A percentile compares a stretch with the other conserved stretches of the same genome.
Conservation (phyloP, 2,888 invertebrate genomes). For the Chrysomela aeneicollis region DNA sequence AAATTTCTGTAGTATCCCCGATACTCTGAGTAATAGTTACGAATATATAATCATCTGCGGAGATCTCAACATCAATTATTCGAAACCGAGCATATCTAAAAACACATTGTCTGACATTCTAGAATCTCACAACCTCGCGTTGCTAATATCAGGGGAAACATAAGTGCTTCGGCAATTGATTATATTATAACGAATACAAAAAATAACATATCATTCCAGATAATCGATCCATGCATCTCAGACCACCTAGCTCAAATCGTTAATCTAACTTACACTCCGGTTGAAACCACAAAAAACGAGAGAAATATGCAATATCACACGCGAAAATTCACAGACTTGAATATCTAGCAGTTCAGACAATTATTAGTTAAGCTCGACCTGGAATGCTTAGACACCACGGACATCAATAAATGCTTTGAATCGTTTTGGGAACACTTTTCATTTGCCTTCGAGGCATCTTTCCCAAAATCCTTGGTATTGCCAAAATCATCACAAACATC, state of each 20-base stretch:
- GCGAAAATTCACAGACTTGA: conserved; percentile 5
- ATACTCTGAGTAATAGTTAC: no score
- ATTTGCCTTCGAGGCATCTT: conserved; percentile 6
- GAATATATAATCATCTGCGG: no score
- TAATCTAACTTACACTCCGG: no score
- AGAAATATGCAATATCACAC: background rate
- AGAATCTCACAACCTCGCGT: background rate
- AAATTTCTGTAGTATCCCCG: no score
- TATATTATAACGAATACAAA: background rate
- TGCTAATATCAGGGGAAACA: conserved; percentile 5
- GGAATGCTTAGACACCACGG: background rate
- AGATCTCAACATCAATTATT: no score
- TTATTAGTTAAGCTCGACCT: background rate
- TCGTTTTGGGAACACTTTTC: conserved; percentile 4
- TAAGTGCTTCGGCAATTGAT: conserved; percentile 2
- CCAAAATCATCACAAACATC: background rate
- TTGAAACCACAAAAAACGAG: no score
- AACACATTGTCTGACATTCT: no score
- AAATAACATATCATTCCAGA: conserved; percentile 4
- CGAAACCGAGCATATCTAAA: no score
- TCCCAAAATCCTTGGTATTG: background rate
- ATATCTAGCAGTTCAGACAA: background rate
- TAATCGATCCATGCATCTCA: conserved; percentile 1
- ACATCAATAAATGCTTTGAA: background rate
- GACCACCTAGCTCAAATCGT: background rate